Base-by-base conservation (phyloP, 2,888 invertebrate genomes). In the Lumbricus terrestris region DNA sequence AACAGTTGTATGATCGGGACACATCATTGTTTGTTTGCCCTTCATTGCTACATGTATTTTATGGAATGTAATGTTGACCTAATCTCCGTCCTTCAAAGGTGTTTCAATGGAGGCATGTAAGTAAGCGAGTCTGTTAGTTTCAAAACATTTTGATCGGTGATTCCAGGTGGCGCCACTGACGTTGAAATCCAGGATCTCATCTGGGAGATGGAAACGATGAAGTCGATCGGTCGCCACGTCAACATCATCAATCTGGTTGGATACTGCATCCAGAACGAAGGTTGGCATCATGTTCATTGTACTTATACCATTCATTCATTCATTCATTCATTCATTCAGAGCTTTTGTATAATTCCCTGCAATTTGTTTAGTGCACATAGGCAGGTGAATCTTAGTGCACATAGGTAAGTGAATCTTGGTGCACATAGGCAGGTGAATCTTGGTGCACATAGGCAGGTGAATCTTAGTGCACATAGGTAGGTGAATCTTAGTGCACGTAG, bases 81-180 rank as follows among this genome's bases (percentile, higher is more conserved):
- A n/a, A 6, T 69, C 29, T n/a, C 69, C 69, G 29, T 69, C 29
- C 29, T 69, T n/a, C 6, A 8, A n/a, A n/a, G 13, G 69, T n/a
- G 69, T 69, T 69, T 69, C 69, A n/a, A n/a, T 69, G 69, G 69
- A 69, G 29, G 54, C 29, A 3, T 54, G 40, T 40, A n/a, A n/a
- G 47, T 47, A 47, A 47, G 18, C 47, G 18, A 47, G 47, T 47
- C 23, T 47, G 47, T 47, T 47, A 47, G 23, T 47, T 47, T 47
- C n/a, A n/a, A n/a, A n/a, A n/a, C 8, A 47, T 5, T 11, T 47
- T 15, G 3, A 47, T 40, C 40, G 37, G 23, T 20, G 16, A 37
- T 37, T 88, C 29, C 88, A 92, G 98, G 98, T 95, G 98, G 98
- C 2, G 99, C 99, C 95, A 98, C 98, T 0, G 99, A 99, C 94